These are phyloP conservation scores for Gobius niger DNA, from an alignment of 2,113 vertebrate species.

Conservation along the genomic window DNA sequence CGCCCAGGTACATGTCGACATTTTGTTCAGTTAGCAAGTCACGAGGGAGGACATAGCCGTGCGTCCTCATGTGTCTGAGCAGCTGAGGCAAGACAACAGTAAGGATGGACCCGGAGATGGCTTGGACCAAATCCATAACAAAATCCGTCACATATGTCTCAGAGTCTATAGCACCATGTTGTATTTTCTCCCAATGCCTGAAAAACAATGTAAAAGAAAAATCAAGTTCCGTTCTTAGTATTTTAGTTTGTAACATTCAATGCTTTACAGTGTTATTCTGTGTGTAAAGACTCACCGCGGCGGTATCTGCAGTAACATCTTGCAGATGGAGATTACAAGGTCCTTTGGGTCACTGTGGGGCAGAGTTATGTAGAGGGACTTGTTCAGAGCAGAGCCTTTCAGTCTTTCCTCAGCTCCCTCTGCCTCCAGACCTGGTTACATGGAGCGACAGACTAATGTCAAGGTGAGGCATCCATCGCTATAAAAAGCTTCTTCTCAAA, in stretches of 20 bases:
- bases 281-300: neutral
- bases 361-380: neutral
- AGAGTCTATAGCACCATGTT: neutral
- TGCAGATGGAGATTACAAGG: neutral
- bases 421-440: neutral
- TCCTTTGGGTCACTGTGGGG: neutral
- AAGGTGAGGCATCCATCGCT: too few relatives aligned
- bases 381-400: neutral
- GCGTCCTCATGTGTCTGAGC: neutral
- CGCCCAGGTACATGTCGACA: neutral
- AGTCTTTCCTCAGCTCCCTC: neutral
- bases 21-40: conserved; percentile 3
- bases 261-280: too few relatives aligned
- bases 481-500: too few relatives aligned
- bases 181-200: neutral
- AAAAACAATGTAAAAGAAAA: neutral
- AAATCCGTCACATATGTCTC: neutral
- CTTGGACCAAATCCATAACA: conserved; percentile 13
- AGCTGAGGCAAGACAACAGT: conserved; percentile 1
- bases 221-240: neutral
- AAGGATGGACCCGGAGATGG: neutral
- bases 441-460: too few relatives aligned
- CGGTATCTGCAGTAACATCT: neutral
- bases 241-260: neutral
- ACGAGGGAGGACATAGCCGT: neutral